Base-by-base conservation (phyloP, 2,888 invertebrate species). In the Tetranychus piercei region DNA sequence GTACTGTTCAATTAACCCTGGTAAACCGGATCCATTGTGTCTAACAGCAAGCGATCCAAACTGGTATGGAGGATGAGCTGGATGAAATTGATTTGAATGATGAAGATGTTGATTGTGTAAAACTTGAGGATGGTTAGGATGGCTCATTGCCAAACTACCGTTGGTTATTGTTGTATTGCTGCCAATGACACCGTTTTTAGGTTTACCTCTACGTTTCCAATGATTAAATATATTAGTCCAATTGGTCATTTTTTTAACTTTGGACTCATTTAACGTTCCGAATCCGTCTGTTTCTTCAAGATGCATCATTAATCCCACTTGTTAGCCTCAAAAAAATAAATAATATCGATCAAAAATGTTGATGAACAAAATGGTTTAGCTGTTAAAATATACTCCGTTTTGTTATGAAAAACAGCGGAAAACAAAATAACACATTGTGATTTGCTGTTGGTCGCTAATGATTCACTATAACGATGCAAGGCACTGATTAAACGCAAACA, bases 221-320 rank as follows among this genome's bases (percentile, higher is more conserved):
- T 69, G 69, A 69, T 69, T 69, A 22, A 69, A 69, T 20, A 69
- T 69, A 22, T 69, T 69, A 11, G 69, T 69, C 69, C 69, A 69
- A 69, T 69, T 69, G 22, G 20, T 69, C 55, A 55, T 55, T 15
- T 55, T 55, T 55, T 55, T 55, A 55, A 15, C 55, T 55, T 55
- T 55, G 55, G 55, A 55, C 55, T 55, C 55, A 55, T 55, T 55
- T 15, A 55, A 15, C 15, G 55, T 55, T 15, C 55, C 55, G 7
- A 55, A 55, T 55, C 55, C 55, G 15, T 55, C 15, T 55, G 9
- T 15, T 55, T 55, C 55, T 15, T 55, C 15, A 55, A 55, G 55
- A 55, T 55, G 15, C 55, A 55, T 55, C 55, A 55, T 55, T 15
- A 7, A 34, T 34, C 34, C 34, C 34, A 34, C 34, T 34, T 34